These are phyloP conservation scores for Nyctereutes procyonoides DNA, from an alignment of 2,113 vertebrate species.

Conservation along the genomic window DNA sequence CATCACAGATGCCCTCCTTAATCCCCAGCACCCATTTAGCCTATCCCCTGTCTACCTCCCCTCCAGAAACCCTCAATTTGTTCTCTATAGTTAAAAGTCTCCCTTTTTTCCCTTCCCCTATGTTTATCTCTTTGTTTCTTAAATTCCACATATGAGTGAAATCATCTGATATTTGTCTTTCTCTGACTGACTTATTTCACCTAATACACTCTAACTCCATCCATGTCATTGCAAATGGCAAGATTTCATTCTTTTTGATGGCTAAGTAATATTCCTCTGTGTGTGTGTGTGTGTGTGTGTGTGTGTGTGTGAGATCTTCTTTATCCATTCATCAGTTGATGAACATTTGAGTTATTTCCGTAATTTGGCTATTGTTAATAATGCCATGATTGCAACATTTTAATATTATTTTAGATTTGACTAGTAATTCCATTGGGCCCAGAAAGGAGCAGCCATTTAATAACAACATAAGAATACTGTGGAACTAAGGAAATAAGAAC, in stretches of 20 bases:
- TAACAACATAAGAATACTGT: not conserved
- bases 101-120: not conserved
- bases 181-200: not conserved
- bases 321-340: not conserved
- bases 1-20: not conserved
- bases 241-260: not conserved
- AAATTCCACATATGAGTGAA: not conserved
- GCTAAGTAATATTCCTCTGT: not conserved
- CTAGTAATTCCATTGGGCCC: not conserved
- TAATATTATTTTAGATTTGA: constrained; percentile 49
- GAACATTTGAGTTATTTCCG: not conserved
- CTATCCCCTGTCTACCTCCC: not conserved
- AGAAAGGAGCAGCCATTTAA: not conserved
- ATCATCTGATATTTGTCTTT: not conserved
- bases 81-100: not conserved
- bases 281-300: too few relatives aligned
- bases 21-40: not conserved
- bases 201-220: not conserved
- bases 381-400: not conserved
- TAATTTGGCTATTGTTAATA: not conserved
- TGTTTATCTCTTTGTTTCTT: not conserved
- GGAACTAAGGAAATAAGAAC: not conserved
- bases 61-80: not conserved
- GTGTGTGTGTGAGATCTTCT: not conserved
- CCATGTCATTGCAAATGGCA: not conserved